Evolutionary conservation across 2,113 vertebrate genomes (phyloP).

Genomic region (Sporophila hypoxantha): DNA sequence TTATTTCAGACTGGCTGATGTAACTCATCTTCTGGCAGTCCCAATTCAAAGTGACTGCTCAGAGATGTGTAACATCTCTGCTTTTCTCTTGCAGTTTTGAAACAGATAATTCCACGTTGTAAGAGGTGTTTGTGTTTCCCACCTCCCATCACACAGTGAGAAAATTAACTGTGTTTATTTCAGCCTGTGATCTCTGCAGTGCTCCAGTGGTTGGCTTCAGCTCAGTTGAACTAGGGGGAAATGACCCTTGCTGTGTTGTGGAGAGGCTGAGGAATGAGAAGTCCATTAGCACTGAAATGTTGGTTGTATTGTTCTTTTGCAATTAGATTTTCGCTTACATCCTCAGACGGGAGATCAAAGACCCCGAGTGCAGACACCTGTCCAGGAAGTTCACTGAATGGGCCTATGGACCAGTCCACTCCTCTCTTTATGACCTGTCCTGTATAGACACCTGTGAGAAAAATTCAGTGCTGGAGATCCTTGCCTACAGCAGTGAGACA

Average conservation of each 20-base stretch:
- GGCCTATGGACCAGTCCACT: constrained; percentile 91
- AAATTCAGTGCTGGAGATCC: constrained; percentile 87
- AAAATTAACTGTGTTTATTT: not conserved
- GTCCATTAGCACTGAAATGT: constrained; percentile 1
- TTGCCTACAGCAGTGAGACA: constrained; percentile 85
- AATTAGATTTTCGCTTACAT: constrained; percentile 82
- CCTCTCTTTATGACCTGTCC: constrained; percentile 90
- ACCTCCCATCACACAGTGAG: not conserved
- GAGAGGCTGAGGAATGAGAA: not conserved
- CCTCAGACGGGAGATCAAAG: constrained; percentile 85
- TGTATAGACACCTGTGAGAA: constrained; percentile 84
- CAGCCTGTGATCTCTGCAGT: not conserved
- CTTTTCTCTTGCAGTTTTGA: not conserved
- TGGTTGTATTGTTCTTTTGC: constrained; percentile 9
- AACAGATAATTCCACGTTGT: not conserved
- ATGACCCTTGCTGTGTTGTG: not conserved
- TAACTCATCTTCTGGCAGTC: not conserved
- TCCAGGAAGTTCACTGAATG: constrained; percentile 97
- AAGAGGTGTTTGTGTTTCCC: not conserved
- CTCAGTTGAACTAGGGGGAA: not conserved
- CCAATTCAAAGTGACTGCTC: not conserved
- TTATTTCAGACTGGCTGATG: not conserved
- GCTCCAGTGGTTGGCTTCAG: not conserved
- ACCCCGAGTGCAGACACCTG: constrained; percentile 80
- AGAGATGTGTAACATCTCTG: not conserved